A percentile compares a stretch with the other conserved stretches of the same genome.
Conservation (phyloP, 2,888 invertebrate species). For the Dendrolimus pini region DNA sequence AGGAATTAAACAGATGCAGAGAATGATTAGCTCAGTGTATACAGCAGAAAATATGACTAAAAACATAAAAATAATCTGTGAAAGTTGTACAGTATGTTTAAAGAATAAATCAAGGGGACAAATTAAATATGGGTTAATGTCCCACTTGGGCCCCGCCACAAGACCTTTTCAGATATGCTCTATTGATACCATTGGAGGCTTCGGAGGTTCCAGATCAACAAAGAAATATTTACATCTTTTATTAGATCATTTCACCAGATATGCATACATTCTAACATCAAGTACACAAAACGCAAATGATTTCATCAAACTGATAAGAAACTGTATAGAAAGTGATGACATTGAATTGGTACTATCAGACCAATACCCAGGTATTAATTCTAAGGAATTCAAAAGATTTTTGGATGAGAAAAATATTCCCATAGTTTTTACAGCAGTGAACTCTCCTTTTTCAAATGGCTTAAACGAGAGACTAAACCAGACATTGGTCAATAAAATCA, state of each 20-base stretch:
- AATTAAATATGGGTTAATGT: conserved; percentile 17
- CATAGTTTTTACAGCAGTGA: conserved; percentile 29
- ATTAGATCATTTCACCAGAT: conserved; percentile 16
- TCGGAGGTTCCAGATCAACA: conserved; percentile 18
- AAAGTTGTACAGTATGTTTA: conserved; percentile 10
- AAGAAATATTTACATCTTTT: conserved; percentile 20
- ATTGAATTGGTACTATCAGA: conserved; percentile 16
- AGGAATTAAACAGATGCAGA: conserved; percentile 15
- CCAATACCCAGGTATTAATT: conserved; percentile 28
- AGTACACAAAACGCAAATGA: conserved; percentile 18
- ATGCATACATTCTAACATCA: conserved; percentile 17
- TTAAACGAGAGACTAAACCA: no score
- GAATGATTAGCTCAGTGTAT: conserved; percentile 9
- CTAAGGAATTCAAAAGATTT: conserved; percentile 17
- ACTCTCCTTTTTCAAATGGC: conserved; percentile 23
- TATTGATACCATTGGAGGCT: conserved; percentile 20
- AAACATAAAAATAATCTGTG: conserved; percentile 12
- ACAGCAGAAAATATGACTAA: conserved; percentile 12
- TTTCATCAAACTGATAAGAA: conserved; percentile 15
- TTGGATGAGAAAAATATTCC: conserved; percentile 13
- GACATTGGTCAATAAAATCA: conserved; percentile 26
- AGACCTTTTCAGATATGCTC: conserved; percentile 15
- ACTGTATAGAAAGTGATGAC: conserved; percentile 6
- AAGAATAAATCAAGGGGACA: conserved; percentile 15
- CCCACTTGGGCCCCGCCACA: conserved; percentile 17